Percentiles rank a stretch among this genome's conserved stretches.
Evolutionary conservation across 1,140 invertebrate species (phyloP).

Genomic region (Drosophila pachea): DNA sequence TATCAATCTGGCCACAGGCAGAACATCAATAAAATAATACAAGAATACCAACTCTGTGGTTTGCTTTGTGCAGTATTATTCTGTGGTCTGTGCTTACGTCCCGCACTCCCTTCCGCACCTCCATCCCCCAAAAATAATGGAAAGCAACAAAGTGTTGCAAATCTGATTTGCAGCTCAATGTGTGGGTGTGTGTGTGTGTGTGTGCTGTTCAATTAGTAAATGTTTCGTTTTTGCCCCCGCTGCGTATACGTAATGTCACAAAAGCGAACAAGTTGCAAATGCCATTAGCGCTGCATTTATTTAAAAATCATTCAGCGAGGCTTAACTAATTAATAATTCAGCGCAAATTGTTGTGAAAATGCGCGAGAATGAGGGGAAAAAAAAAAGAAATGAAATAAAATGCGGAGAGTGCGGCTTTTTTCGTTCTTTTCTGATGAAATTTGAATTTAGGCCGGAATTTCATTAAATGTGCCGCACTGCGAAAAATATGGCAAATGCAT

Average conservation of each 20-base stretch:
- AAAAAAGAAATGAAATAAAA: conserved; percentile 25
- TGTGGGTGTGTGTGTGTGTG: too few species aligned
- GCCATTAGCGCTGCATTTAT: conserved; percentile 52
- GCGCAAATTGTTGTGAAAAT: conserved; percentile 51
- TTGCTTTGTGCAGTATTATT: conserved; percentile 12
- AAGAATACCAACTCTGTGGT: not conserved
- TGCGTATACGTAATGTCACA: conserved; percentile 56
- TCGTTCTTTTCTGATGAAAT: conserved; percentile 8
- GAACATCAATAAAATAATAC: not conserved
- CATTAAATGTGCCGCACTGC: conserved; percentile 48
- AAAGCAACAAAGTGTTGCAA: conserved; percentile 1
- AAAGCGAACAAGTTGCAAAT: conserved; percentile 32
- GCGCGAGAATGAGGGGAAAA: too few species aligned
- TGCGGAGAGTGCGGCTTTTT: not conserved
- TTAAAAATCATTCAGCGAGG: conserved; percentile 33
- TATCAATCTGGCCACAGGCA: conserved; percentile 12
- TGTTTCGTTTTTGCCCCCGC: conserved; percentile 5
- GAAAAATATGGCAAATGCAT: conserved; percentile 52
- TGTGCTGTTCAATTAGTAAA: conserved; percentile 1
- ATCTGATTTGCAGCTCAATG: conserved; percentile 4
- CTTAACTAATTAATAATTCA: conserved; percentile 68
- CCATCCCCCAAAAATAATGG: not conserved
- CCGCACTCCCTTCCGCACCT: not conserved
- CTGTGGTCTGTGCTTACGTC: not conserved
- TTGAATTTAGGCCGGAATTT: conserved; percentile 56